Evolutionary conservation across 35 echinoderm and acorn worm species (phyloP), one percentile per base, ranked within the genome.

Genomic region (Acanthaster planci): DNA sequence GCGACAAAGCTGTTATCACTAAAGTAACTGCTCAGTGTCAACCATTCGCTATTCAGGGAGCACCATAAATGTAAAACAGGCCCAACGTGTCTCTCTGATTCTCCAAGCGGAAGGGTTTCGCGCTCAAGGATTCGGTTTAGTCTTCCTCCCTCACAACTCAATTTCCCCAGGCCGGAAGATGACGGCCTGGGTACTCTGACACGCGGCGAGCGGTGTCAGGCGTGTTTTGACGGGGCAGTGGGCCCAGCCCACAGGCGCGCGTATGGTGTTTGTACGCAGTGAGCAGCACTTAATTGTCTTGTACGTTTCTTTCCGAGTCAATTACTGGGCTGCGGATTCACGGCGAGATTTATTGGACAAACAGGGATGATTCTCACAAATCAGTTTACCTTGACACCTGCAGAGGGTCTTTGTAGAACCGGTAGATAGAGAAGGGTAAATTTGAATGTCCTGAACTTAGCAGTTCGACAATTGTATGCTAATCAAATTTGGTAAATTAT

Each of bases 301-400:
- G 64, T 72, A 72, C 64, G 29, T 72, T 72, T 5, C 64, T 36
- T 26, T 72, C 64, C 64, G 64, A 34, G 64, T 23, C 64, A 72
- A 72, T 72, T 72, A 72, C 64, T 72, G 64, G 29, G 21, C 30
- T 19, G 64, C 15, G 29, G 64, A 72, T 27, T 72, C 42, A 47
- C 42, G 4, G 42, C 4, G 12, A 72, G 60, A 68, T 68, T 68
- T 68, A 68, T 68, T 68, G 23, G 60, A 68, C 60, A 68, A 68
- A 26, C 34, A 31, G 60, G 60, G 60, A 19, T 29, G 60, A 68
- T 68, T 68, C 60, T 68, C 23, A 34, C 60, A 68, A 68, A 68
- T 68, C 10, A 67, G 16, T 67, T 67, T 72, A 72, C 64, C 64
- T 72, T 72, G 64, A 72, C 64, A 72, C 29, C 26, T 72, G 64